A percentile compares a stretch with the other conserved stretches of the same genome.
These are phyloP conservation scores for Pandemis heparana DNA, from an alignment of 2,888 invertebrate genomes.

Conservation along the genomic window DNA sequence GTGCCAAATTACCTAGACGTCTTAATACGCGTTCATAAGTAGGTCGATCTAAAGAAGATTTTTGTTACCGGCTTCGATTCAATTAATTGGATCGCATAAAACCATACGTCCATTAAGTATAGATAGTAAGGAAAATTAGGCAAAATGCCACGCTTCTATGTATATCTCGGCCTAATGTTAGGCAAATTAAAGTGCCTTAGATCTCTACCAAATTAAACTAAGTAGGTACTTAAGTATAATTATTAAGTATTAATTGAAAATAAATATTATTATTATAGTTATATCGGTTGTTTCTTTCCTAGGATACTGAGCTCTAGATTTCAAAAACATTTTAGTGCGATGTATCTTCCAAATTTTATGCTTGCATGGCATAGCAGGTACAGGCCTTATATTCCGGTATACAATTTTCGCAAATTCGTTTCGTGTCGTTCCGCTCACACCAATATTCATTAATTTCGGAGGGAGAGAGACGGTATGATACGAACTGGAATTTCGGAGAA, in stretches of 20 bases:
- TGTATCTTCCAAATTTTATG: no score
- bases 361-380: no score
- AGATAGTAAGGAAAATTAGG: background rate
- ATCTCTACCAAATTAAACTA: slow-evolving; percentile 5
- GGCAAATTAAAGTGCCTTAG: slow-evolving; percentile 10
- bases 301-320: background rate
- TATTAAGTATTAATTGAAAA: background rate
- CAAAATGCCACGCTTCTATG: background rate
- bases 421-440: no score
- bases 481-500: no score
- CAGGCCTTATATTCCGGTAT: no score
- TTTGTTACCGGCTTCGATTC: background rate
- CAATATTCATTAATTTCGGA: no score
- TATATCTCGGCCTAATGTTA: background rate
- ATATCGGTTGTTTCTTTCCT: background rate
- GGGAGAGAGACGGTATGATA: no score
- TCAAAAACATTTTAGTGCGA: no score
- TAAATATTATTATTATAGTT: background rate
- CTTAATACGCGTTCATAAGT: no score
- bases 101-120: background rate
- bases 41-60: no score
- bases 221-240: no score
- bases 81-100: background rate
- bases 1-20: background rate
- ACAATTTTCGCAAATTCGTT: no score